phyloP scores from a whole-genome alignment of 2,888 invertebrate species.

The Athalia rosae region DNA sequence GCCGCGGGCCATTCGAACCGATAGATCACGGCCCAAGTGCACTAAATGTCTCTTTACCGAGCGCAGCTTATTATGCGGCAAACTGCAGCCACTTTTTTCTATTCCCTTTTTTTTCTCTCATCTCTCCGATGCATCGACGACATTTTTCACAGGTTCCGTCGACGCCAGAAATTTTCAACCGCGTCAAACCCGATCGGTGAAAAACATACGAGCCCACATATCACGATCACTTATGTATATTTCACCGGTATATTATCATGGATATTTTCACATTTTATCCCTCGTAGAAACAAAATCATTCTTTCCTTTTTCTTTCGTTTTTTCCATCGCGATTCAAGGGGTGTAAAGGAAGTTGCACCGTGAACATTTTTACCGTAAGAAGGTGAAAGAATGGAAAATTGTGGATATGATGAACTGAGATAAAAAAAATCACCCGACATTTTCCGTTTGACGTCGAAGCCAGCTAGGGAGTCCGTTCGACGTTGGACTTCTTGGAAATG shows the following conservation, averaged over 20 bases:
- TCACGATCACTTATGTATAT: neutral
- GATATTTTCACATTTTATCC: no score
- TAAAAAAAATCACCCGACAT: slow-evolving; percentile 8
- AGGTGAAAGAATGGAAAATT: no score
- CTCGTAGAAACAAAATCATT: no score
- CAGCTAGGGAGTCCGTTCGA: neutral
- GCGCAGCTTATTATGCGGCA: slow-evolving; percentile 59
- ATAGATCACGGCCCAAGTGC: slow-evolving; percentile 65
- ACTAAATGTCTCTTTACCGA: slow-evolving; percentile 63
- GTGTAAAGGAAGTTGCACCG: no score
- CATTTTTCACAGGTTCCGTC: slow-evolving; percentile 58
- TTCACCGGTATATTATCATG: slow-evolving; percentile 1
- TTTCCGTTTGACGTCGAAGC: slow-evolving; percentile 1
- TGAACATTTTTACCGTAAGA: slow-evolving; percentile 3
- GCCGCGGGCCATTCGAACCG: slow-evolving; percentile 54
- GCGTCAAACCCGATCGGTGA: slow-evolving; percentile 49
- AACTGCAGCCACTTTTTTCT: slow-evolving; percentile 53
- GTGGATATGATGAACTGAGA: no score
- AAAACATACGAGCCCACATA: slow-evolving; percentile 35
- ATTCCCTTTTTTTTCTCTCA: slow-evolving; percentile 46
- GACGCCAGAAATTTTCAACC: slow-evolving; percentile 52
- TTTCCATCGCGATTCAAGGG: no score
- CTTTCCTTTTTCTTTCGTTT: no score
- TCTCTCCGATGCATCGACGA: slow-evolving; percentile 46
- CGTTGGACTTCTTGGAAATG: neutral